Conservation (phyloP, 2,797 vertebrate species). For the Acestrorhynchus altus region DNA sequence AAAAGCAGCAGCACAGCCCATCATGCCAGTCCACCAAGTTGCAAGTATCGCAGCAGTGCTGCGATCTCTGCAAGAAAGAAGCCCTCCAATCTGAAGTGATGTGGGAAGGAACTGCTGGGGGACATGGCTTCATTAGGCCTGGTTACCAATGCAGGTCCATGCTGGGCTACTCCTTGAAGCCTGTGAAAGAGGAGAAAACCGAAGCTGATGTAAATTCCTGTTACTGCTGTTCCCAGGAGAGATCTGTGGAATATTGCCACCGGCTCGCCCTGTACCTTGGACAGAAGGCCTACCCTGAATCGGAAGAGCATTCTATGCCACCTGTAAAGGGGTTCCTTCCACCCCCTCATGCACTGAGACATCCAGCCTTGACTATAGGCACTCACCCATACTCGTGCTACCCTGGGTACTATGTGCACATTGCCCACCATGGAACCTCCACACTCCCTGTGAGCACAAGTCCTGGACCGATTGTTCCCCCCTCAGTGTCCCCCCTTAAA, state of each 20-base stretch:
- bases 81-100: conserved; percentile 65
- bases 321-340: conserved; percentile 90
- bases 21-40: conserved; percentile 50
- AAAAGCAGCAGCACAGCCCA: conserved; percentile 64
- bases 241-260: conserved; percentile 87
- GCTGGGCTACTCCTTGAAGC: conserved; percentile 75
- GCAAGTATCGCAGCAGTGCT: conserved; percentile 65
- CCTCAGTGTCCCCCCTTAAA: conserved; percentile 63
- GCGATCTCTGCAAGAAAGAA: conserved; percentile 72
- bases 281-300: conserved; percentile 87
- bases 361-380: conserved; percentile 72
- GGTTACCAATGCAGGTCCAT: conserved; percentile 71
- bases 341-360: conserved; percentile 70
- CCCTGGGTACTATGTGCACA: conserved; percentile 82
- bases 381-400: conserved; percentile 79
- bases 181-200: conserved; percentile 80
- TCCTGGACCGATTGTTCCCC: conserved; percentile 73
- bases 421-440: conserved; percentile 75
- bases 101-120: conserved; percentile 67
- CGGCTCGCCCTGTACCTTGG: conserved; percentile 92
- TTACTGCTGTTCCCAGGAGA: conserved; percentile 85
- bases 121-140: conserved; percentile 71
- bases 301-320: conserved; percentile 82
- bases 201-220: conserved; percentile 78
- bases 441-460: conserved; percentile 73